phyloP scores from a whole-genome alignment of 2,888 invertebrate species.

The Hartigia nigra region DNA sequence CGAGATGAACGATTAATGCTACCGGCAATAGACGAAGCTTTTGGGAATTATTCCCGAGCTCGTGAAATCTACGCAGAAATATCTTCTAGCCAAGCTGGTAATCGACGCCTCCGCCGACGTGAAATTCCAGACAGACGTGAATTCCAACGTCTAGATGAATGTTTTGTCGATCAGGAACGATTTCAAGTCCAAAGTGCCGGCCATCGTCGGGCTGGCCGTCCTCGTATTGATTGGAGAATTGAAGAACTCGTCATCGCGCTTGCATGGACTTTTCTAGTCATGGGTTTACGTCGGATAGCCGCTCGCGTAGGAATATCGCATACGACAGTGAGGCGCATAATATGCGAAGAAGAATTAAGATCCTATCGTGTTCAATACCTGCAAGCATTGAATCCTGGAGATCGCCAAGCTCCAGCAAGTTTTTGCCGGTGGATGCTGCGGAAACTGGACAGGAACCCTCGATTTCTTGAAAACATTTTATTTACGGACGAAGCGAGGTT shows the following conservation, averaged over 20 bases:
- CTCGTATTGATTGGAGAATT: conserved; percentile 22
- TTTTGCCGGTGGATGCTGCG: conserved; percentile 25
- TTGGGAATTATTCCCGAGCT: conserved; percentile 22
- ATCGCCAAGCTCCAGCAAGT: conserved; percentile 17
- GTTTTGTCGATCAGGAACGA: conserved; percentile 23
- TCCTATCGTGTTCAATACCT: conserved; percentile 19
- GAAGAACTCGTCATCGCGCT: conserved; percentile 20
- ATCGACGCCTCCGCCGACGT: conserved; percentile 18
- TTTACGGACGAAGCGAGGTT: conserved; percentile 29
- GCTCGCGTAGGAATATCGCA: conserved; percentile 20
- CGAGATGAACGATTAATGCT: conserved; percentile 23
- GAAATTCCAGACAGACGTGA: conserved; percentile 23
- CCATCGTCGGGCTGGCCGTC: conserved; percentile 17
- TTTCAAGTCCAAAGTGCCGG: conserved; percentile 21
- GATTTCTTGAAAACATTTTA: conserved; percentile 18
- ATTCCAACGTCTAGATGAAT: conserved; percentile 25
- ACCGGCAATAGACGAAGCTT: conserved; percentile 22
- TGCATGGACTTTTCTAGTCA: conserved; percentile 24
- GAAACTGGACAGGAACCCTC: conserved; percentile 19
- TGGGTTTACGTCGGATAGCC: conserved; percentile 20
- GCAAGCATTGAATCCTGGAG: conserved; percentile 17
- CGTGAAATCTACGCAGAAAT: conserved; percentile 21
- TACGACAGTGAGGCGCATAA: conserved; percentile 21
- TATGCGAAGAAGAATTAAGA: conserved; percentile 16
- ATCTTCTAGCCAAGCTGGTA: conserved; percentile 15